Percentiles rank a stretch among this genome's conserved stretches.
Evolutionary conservation across 2,888 invertebrate genomes (phyloP).

Genomic region (Horisme vitalbata): DNA sequence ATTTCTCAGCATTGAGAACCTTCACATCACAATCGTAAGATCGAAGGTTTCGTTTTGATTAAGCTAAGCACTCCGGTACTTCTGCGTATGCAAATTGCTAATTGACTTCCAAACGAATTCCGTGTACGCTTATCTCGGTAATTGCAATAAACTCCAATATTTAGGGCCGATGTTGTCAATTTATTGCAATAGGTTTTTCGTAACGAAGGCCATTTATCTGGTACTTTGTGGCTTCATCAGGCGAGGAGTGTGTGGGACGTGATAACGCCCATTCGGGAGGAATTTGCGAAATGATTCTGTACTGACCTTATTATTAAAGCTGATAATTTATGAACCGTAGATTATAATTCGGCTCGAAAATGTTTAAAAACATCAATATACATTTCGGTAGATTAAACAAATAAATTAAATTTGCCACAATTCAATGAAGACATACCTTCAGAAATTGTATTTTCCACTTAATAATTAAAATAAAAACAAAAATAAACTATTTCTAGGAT

Average conservation of each 20-base stretch:
- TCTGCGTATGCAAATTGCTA: constrained; percentile 2
- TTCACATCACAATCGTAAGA: too few relatives aligned
- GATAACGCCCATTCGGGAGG: background rate
- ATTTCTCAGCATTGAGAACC: too few relatives aligned
- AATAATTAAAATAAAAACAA: too few relatives aligned
- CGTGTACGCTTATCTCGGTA: constrained; percentile 3
- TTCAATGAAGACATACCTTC: too few relatives aligned
- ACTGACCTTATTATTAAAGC: background rate
- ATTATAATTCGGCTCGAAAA: too few relatives aligned
- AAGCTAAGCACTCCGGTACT: background rate
- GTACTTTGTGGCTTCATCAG: constrained; percentile 8
- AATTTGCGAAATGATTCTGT: too few relatives aligned
- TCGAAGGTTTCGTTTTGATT: too few relatives aligned
- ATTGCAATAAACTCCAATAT: constrained; percentile 10
- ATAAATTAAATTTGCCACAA: too few relatives aligned
- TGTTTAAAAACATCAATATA: too few relatives aligned
- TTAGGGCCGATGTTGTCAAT: constrained; percentile 10
- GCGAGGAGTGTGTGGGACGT: background rate
- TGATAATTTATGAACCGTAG: constrained; percentile 7
- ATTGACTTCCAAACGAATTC: constrained; percentile 3
- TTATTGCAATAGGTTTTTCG: constrained; percentile 9
- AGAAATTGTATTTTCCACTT: too few relatives aligned
- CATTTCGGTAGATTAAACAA: too few relatives aligned
- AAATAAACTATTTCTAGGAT: too few relatives aligned
- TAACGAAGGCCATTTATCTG: background rate